Base-by-base conservation (phyloP, 2,113 vertebrate genomes). In the Pleuronectes platessa region DNA sequence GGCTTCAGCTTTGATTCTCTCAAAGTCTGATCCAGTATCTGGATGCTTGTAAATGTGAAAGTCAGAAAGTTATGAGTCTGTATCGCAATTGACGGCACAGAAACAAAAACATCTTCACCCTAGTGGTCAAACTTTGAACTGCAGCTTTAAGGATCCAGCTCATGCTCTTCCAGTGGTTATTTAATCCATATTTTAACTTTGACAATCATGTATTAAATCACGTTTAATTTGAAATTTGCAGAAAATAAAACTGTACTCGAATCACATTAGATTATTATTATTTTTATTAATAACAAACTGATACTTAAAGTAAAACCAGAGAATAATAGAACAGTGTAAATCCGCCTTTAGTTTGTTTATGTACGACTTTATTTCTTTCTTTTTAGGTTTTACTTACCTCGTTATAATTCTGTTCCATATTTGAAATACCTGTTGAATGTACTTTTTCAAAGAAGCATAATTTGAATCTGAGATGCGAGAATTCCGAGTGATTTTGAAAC, bases 351-450 rank as follows among this genome's bases (percentile, higher is more conserved):
- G 51, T 24, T 35, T 9, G 42, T 1, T 69, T 26, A 18, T 21
- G 26, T 71, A 0, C 18, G 26, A 67, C n/a, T 37, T 53, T 49
- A 61, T 31, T n/a, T 75, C 51, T 70, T 40, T 12, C 37, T 40
- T 12, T 42, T 12, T n/a, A 68, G 49, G 61, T 65, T 54, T 76
- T 73, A 72, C 82, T 88, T 71, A 81, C 76, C 71, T 93, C 74
- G 66, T 86, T 86, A 68, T 51, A 15, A 2, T 82, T 88, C 68
- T 72, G 67, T 84, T 86, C 56, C 82, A 81, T 86, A 64, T 66
- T 77, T 83, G 67, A 89, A 75, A 68, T 79, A 90, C 85, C 78
- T 74, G 89, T 80, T 92, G 92, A 94, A 93, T 94, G 92, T 93
- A 94, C 78, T 88, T 91, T 88, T 86, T 87, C 85, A 3, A 24